Evolutionary conservation across 2,888 invertebrate genomes (phyloP), one percentile per base, ranked within the genome.

Genomic region (Cataglyphis albicans): DNA sequence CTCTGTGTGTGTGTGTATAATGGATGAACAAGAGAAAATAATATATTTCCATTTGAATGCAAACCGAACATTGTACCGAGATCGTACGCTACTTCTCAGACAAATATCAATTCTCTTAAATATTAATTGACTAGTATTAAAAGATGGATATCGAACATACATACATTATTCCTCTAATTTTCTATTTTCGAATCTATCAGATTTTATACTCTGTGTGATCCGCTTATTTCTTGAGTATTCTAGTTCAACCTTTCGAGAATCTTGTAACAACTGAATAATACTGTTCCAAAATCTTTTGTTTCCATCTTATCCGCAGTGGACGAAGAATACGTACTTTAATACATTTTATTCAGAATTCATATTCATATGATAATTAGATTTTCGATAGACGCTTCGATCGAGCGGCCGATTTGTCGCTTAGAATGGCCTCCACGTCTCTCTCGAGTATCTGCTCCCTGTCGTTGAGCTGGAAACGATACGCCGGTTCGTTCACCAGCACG

Each of bases 401-500:
- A 3, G 12, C 25, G 25, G 35, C 25, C 25, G 70, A 21, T 10
- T 72, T 35, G 44, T 80, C 72, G n/a, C 72, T 72, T n/a, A 80
- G 75, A 12, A 38, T 90, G 2, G 93, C 93, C 55, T 91, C 90
- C 0, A 91, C 93, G 64, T 94, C 94, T 59, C 93, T 90, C 68
- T 91, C 87, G 3, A 94, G 88, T 12, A 94, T 87, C 1, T 86
- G 83, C 44, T 93, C 91, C 4, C 91, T 90, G 12, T 93, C 92
- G 32, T 80, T 67, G 18, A 90, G 4, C 29, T 55, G 70, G n/a
- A 86, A 83, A 5, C 73, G 83, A 1, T 83, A 89, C 0, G 89
- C 87, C 3, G 90, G 75, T 10, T 94, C 93, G 85, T 94, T 94
- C 3, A 94, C 93, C 57, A 94, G 84, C 7, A 91, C 84, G 67